Base-by-base conservation (phyloP, 2,797 vertebrate genomes). In the Sciurus vulgaris region DNA sequence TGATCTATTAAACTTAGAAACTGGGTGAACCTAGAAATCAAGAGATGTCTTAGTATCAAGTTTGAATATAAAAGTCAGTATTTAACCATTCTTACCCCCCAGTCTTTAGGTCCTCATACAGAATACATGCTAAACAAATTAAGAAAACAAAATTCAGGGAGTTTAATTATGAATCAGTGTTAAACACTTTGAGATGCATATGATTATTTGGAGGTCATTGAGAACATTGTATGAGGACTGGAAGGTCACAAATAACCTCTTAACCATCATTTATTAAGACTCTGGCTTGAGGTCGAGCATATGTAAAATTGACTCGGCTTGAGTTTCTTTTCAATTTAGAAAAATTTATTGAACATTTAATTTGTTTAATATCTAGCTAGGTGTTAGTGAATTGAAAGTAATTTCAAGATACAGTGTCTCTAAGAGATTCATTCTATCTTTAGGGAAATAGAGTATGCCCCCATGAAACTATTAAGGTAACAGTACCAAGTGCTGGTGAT, bases 281-380 rank as follows among this genome's bases (percentile, higher is more conserved):
- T 49, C 24, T 49, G 1, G 20, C 20, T 78, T 59, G 17, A 70
- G 63, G 30, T 17, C 61, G 83, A 38, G 76, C 18, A 20, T 0
- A 76, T 24, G 41, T 63, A 69, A 86, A 92, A 86, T 51, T 51
- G 67, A 91, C 47, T 47, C n/a, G 12, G 18, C 59, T 72, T 78
- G 35, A 76, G 5, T 96, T 94, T 69, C 59, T 94, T 91, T 95
- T 73, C 24, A 76, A 54, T 94, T 47, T 92, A 73, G 85, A 17
- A 61, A 54, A 65, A 70, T 47, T 63, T 77, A 78, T 72, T 74
- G 51, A 85, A 33, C 20, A 54, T 2, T 3, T 65, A 33, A 28
- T 85, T 20, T 56, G 24, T 70, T 81, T 72, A 77, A 35, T 38
- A 54, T 84, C 4, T 54, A 17, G 10, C 13, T 69, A 90, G 38